Evolutionary conservation across 2,113 vertebrate species (phyloP), one percentile per base, ranked within the genome.

Genomic region (Tragelaphus strepsiceros): DNA sequence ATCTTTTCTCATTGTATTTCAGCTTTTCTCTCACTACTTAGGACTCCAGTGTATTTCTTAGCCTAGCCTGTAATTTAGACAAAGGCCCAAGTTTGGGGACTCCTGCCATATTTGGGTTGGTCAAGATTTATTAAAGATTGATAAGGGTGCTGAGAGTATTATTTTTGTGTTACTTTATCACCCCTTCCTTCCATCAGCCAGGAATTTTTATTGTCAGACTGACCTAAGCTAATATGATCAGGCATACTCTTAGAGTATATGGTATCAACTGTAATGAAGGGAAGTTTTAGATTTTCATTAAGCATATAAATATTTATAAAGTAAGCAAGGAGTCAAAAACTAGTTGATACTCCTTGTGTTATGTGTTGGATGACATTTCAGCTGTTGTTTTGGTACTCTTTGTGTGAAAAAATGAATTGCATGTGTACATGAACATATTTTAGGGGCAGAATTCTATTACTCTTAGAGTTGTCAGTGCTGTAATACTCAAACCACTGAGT

Each of bases 151-250:
- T 86, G 26, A 94, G 14, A 74, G 30, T 64, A 46, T 56, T 87
- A 83, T 78, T 94, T 95, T 95, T 95, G 32, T 90, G 77, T 83
- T 87, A 84, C 12, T 17, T 5, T 64, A 43, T 56, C 39, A 90
- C 30, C 6, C 85, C 39, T 96, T 96, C 16, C 24, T 80, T 87
- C 35, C 30, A 62, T 56, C 59, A 56, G 16, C 89, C 26, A 80
- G 78, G 53, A 83, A 56, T 86, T 89, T 96, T 89, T 91, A 46
- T 88, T 94, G 51, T 89, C 22, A 92, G 49, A 82, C 32, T 92
- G 88, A 86, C 32, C 26, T 94, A 81, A 91, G 58, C n/a, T 80
- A 74, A 61, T 43, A 53, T 17, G n/a, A 16, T 85, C 49, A 94
- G 43, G 30, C 6, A 49, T 43, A 91, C 19, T 58, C 61, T 80